Evolutionary conservation across 2,113 vertebrate species (phyloP).

Genomic region (Motacilla tschutschensis): DNA sequence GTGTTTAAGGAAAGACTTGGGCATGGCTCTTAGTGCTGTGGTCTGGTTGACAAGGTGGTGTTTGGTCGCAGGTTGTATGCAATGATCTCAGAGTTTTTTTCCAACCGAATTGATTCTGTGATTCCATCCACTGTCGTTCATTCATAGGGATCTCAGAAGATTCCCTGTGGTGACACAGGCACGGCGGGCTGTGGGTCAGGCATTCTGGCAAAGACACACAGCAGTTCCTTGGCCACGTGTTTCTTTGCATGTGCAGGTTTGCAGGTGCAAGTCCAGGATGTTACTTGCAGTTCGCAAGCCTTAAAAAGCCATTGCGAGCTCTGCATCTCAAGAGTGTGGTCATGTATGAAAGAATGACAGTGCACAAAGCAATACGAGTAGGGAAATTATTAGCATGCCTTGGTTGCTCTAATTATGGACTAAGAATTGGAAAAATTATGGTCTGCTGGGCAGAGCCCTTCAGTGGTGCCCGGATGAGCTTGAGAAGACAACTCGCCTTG

Average conservation of each 20-base stretch:
- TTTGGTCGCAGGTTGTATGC: fast-evolving
- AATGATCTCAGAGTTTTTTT: neutral
- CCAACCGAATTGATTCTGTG: neutral
- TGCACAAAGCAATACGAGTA: neutral
- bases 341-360: neutral
- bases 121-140: neutral
- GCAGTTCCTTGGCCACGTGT: neutral
- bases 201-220: no score
- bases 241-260: neutral
- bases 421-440: neutral
- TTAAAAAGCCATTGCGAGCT: neutral
- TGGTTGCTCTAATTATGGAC: neutral
- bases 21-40: neutral
- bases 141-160: neutral
- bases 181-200: fast-evolving
- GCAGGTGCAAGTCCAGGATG: neutral
- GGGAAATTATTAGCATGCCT: neutral
- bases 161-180: neutral
- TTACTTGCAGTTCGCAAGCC: neutral
- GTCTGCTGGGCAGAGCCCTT: neutral
- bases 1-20: neutral
- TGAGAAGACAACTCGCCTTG: neutral
- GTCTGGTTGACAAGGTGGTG: neutral
- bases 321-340: neutral
- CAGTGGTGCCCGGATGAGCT: fast-evolving